These are phyloP conservation scores for Addax nasomaculatus DNA, from an alignment of 2,113 vertebrate species.

Conservation along the genomic window DNA sequence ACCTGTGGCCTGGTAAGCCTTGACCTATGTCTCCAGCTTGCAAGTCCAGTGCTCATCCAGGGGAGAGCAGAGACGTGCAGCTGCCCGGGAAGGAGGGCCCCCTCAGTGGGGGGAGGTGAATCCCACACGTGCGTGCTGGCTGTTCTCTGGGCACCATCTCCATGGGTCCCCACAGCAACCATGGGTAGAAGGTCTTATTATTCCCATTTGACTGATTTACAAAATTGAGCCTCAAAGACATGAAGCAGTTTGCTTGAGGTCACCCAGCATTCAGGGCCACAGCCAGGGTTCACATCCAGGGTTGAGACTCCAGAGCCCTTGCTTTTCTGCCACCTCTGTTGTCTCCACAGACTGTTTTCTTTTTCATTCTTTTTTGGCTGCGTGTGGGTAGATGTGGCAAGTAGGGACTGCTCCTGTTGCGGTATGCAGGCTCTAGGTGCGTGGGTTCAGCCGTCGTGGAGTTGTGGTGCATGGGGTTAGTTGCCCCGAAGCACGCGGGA, in stretches of 20 bases:
- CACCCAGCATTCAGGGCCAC: not conserved
- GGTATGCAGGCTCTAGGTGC: not conserved
- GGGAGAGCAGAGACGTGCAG: not conserved
- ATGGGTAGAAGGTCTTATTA: not conserved
- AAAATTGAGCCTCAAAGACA: not conserved
- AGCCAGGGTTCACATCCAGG: not conserved
- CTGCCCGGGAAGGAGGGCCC: not conserved
- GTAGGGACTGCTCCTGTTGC: not conserved
- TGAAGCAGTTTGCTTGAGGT: not conserved
- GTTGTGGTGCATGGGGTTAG: not conserved
- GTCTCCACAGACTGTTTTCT: not conserved
- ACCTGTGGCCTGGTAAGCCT: not conserved
- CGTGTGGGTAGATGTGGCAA: not conserved
- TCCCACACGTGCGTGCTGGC: rapidly evolving
- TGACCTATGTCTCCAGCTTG: not conserved
- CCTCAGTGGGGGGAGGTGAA: not conserved
- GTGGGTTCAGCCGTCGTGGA: not conserved
- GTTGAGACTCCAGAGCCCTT: not conserved
- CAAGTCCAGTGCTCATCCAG: not conserved
- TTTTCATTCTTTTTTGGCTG: not conserved
- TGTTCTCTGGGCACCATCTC: not conserved
- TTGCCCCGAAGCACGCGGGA: not conserved
- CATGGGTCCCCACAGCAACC: not conserved
- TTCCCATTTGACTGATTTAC: not conserved
- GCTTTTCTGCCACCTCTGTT: not conserved